Base-by-base conservation (phyloP, 2,888 invertebrate species). In the Ecdyonurus torrentis region DNA sequence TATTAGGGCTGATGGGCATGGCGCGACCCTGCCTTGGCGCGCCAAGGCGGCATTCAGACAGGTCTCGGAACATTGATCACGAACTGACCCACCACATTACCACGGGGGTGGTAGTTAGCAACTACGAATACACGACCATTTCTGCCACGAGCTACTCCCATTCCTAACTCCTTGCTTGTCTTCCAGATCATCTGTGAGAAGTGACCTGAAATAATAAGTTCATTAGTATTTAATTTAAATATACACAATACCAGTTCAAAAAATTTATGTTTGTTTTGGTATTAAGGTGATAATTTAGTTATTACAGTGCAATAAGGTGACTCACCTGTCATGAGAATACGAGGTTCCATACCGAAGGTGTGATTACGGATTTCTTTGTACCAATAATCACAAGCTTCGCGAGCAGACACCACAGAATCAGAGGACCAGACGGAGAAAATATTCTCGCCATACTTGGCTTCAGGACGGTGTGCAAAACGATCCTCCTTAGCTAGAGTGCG, bases 281-380 rank as follows among this genome's bases (percentile, higher is more conserved):
- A n/a, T n/a, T n/a, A n/a, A n/a, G n/a, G n/a, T n/a, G n/a, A n/a
- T n/a, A n/a, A n/a, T n/a, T n/a, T n/a, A n/a, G n/a, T n/a, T n/a
- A n/a, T n/a, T n/a, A n/a, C n/a, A n/a, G n/a, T n/a, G n/a, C n/a
- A n/a, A n/a, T n/a, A n/a, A 15, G 37, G 5, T 37, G 37, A 37
- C n/a, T 55, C 22, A 66, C 86, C 86, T 61, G 86, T 82, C 59
- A 78, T 79, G 10, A 86, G 72, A 52, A 80, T 75, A 67, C 79
- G 81, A 2, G 86, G 86, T 71, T 87, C 87, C 50, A 72, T 74
- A 1, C 85, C 85, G 69, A 85, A 88, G 23, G 80, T 79, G 72
- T 83, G 85, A 52, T 84, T 80, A 69, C 85, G 84, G 63, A 83
- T 84, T 75, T 89, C 89, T 52, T 81, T 82, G 73, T 89, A 89